Base-by-base conservation (phyloP, 2,888 invertebrate genomes). In the Eupithecia subfuscata region DNA sequence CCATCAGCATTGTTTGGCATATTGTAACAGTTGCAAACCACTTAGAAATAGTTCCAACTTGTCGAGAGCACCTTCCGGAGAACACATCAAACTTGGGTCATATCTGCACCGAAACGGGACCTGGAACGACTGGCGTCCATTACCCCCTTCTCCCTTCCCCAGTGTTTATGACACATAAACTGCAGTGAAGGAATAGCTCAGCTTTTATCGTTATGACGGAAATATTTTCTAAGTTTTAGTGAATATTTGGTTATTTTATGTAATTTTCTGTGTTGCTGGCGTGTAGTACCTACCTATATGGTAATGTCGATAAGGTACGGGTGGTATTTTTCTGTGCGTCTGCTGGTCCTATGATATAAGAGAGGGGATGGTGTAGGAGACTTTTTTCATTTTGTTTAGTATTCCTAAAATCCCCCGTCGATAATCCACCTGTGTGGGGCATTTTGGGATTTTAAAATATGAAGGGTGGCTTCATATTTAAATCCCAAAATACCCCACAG, bases 121-220 rank as follows among this genome's bases (percentile, higher is more conserved):
- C 79, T 78, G 70, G 69, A 81, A 79, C 77, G 80, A 80, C 69
- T 82, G 79, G 78, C 77, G 83, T 84, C 85, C 84, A 84, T 84
- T 77, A 77, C 75, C 81, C 80, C 78, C 2, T 4, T 25, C 60
- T 60, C 25, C 60, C 25, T 25, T 80, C 22, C n/a, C 83, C 82
- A 81, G 78, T 83, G 80, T 84, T 84, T 84, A 84, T 84, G 81
- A 40, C 70, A 74, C 70, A 83, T 84, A 84, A 84, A 84, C 63
- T 75, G 75, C 77, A 77, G 75, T 67, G 14, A 40, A 75, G 56
- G 69, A 75, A 77, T 73, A 75, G 70, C 71, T 72, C 56, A 76
- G 76, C 70, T 77, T 77, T 77, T 77, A 77, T 77, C 70, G 52
- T 77, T 70, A 75, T 69, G 70, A 45, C 40, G 52, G 56, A 74